Percentiles rank a stretch among this genome's conserved stretches.
Conservation (phyloP, 2,888 invertebrate species). For the Drosophila prostipennis region DNA sequence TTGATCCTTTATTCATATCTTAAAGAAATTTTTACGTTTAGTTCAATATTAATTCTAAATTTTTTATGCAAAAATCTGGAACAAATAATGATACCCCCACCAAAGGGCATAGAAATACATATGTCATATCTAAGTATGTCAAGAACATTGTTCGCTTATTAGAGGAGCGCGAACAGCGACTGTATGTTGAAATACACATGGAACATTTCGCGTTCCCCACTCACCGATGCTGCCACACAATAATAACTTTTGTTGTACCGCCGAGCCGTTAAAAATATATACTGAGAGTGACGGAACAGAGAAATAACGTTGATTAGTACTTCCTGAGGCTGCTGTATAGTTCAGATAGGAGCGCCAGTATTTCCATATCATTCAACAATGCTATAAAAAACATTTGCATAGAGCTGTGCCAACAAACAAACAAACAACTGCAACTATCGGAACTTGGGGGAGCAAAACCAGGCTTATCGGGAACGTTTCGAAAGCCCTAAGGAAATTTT, state of each 20-base stretch:
- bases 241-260: constrained; percentile 65
- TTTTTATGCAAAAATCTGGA: not conserved
- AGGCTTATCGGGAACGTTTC: constrained; percentile 11
- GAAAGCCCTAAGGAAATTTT: not conserved
- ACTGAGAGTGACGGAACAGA: constrained; percentile 10
- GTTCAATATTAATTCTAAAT: no score
- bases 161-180: constrained; percentile 39
- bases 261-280: constrained; percentile 38
- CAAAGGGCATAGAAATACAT: constrained; percentile 22
- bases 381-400: constrained; percentile 46
- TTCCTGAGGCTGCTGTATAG: constrained; percentile 70
- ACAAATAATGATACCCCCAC: not conserved
- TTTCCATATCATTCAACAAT: constrained; percentile 57
- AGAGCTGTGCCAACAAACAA: constrained; percentile 57
- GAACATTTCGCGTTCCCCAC: constrained; percentile 8
- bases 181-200: constrained; percentile 38
- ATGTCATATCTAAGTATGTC: constrained; percentile 69
- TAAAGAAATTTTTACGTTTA: no score
- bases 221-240: constrained; percentile 39
- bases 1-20: not conserved
- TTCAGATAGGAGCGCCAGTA: constrained; percentile 21
- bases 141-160: constrained; percentile 78
- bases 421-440: constrained; percentile 38
- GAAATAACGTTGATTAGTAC: constrained; percentile 71
- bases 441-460: constrained; percentile 42